Base-by-base conservation (phyloP, 2,888 invertebrate species). In the Theodoxus fluviatilis region DNA sequence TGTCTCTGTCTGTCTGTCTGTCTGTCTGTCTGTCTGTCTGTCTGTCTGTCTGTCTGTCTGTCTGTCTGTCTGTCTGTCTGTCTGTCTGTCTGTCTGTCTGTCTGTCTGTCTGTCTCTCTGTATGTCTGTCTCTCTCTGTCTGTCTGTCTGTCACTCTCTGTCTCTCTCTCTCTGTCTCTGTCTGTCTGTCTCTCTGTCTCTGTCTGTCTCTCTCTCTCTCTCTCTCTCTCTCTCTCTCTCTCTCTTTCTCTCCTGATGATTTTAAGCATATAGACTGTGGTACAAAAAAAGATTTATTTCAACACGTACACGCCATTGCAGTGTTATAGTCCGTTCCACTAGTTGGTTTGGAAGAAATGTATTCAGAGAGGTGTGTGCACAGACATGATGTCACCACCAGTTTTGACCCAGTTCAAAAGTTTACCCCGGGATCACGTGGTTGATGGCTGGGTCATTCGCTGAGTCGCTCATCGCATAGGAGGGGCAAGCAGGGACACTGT, bases 21-120 rank as follows among this genome's bases (percentile, higher is more conserved):
- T 47, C 67, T n/a, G 25, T 59, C 59, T 22, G 28, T 59, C 25
- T 22, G 28, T 59, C 25, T 59, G 4, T 59, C 25, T 59, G 28
- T 59, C 25, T 4, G 28, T 59, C 59, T 59, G 4, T 12, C 59
- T 59, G 28, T 59, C 59, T 59, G 28, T 59, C 59, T 59, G 15
- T 59, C 59, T 59, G 28, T 59, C 59, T 59, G 52, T 69, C 43
- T 69, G 35, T 69, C 31, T 69, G 28, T 64, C 43, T 69, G 55
- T 65, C 43, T 65, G 55, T 49, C 31, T 67, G 33, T 49, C 15
- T 67, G 22, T 18, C 25, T 64, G 38, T 37, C 15, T 33, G 38
- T 47, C 15, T 33, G 28, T 33, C n/a, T 47, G 40, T 67, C 3
- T 31, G n/a, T n/a, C n/a, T n/a, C n/a, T n/a, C n/a, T 68, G 15